phyloP scores from a whole-genome alignment of 2,797 vertebrate genomes.

The Squalus acanthias region DNA sequence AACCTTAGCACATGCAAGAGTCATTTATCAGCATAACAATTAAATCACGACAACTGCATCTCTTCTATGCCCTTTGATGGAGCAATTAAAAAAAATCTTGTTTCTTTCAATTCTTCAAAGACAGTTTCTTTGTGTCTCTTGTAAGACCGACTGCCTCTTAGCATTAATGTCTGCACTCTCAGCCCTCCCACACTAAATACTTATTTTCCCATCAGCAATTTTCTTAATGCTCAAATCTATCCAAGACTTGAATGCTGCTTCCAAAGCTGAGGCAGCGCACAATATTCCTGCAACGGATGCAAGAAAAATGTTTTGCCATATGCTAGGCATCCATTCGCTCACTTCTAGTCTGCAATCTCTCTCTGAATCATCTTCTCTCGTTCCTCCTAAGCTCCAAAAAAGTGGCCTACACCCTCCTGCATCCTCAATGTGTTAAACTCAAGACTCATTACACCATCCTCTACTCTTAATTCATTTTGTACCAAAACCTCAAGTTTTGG shows the following conservation, averaged over 20 bases:
- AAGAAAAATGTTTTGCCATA: not conserved
- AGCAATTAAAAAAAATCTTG: not conserved
- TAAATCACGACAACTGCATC: not conserved
- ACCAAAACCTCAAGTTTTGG: too few species aligned
- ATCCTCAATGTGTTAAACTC: not conserved
- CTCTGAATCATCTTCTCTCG: not conserved
- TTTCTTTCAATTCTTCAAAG: too few species aligned
- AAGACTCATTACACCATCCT: too few species aligned
- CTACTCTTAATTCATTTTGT: too few species aligned
- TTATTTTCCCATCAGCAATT: not conserved
- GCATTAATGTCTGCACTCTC: not conserved
- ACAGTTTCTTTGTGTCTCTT: too few species aligned
- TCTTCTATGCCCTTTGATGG: not conserved
- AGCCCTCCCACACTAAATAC: not conserved
- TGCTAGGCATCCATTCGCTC: not conserved
- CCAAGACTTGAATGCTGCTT: not conserved
- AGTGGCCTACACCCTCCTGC: too few species aligned
- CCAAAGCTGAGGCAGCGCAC: not conserved
- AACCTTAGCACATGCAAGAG: not conserved
- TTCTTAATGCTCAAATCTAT: not conserved
- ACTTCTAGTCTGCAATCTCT: not conserved
- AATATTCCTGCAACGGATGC: not conserved
- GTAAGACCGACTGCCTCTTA: not conserved
- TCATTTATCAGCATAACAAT: not conserved
- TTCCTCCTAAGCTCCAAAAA: not conserved